Conservation (phyloP, 2,888 invertebrate species). For the Eilema griseolum region DNA sequence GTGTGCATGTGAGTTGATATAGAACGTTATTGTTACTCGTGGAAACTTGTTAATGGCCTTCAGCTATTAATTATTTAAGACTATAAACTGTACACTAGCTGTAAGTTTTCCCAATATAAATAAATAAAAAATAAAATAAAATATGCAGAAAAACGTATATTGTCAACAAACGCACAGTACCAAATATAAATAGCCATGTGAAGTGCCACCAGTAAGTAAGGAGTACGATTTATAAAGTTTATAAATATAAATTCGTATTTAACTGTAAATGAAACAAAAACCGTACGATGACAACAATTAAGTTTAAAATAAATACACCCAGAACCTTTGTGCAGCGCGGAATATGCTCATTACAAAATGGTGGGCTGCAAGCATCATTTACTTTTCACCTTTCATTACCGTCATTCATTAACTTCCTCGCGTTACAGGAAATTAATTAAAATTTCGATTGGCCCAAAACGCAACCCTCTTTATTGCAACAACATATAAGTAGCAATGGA, state of each 20-base stretch:
- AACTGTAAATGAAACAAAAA: neutral
- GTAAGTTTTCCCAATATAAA: too few species aligned
- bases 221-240: too few species aligned
- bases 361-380: slow-evolving; percentile 18
- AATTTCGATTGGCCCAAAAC: slow-evolving; percentile 37
- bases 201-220: too few species aligned
- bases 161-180: too few species aligned
- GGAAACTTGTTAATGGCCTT: too few species aligned
- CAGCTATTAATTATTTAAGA: too few species aligned
- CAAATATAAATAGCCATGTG: too few species aligned
- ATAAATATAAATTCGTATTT: neutral
- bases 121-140: too few species aligned
- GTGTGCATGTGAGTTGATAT: too few species aligned
- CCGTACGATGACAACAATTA: neutral
- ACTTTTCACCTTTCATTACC: slow-evolving; percentile 22
- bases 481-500: slow-evolving; percentile 17
- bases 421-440: slow-evolving; percentile 27
- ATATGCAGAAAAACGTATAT: too few species aligned
- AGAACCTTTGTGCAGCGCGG: slow-evolving; percentile 4
- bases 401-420: slow-evolving; percentile 32
- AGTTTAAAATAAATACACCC: neutral
- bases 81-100: too few species aligned
- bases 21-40: too few species aligned
- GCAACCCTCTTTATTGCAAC: slow-evolving; percentile 34
- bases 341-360: slow-evolving; percentile 2